Percentiles rank a stretch among this genome's conserved stretches.
Conservation (phyloP, 2,113 vertebrate species). For the Meleagris gallopavo region DNA sequence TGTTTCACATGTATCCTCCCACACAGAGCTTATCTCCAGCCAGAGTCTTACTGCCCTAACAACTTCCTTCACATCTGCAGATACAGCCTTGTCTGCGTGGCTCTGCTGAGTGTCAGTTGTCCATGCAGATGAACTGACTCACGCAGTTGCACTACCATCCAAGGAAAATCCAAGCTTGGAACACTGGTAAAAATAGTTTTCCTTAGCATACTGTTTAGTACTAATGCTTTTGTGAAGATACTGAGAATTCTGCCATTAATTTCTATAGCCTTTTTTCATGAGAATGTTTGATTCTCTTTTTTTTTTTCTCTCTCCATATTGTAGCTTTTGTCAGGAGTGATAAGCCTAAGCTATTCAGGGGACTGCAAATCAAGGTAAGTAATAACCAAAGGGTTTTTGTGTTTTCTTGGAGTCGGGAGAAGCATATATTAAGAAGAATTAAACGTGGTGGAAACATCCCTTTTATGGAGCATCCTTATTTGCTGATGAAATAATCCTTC, state of each 20-base stretch:
- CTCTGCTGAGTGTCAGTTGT: neutral
- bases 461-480: neutral
- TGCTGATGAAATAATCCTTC: neutral
- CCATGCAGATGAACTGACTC: neutral
- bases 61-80: neutral
- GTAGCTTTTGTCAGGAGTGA: slow-evolving; percentile 98
- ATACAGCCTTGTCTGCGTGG: neutral
- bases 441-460: neutral
- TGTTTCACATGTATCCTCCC: neutral
- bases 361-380: slow-evolving; percentile 97
- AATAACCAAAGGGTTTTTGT: neutral
- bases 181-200: neutral
- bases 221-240: neutral
- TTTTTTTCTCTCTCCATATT: slow-evolving; percentile 44
- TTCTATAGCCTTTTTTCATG: neutral
- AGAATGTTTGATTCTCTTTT: neutral
- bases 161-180: neutral
- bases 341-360: slow-evolving; percentile 97
- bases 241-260: neutral
- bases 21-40: neutral
- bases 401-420: neutral
- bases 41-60: neutral
- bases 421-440: neutral
- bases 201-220: neutral
- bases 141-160: neutral